Evolutionary conservation across 1,140 invertebrate species (phyloP).

Genomic region (Venturia canescens): DNA sequence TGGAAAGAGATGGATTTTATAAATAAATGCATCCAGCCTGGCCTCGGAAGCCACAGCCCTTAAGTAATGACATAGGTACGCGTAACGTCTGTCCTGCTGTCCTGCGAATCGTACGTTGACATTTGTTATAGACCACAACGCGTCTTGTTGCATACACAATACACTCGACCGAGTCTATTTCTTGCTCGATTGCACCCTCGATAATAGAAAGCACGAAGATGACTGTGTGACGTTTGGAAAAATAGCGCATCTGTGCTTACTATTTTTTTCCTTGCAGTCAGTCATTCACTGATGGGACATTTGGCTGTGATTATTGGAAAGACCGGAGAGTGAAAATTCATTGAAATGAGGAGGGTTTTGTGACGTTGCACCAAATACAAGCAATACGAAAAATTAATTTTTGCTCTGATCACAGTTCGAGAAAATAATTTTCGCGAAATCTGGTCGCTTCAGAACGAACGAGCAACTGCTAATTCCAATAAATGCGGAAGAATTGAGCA

Average conservation of each 20-base stretch:
- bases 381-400: too few species aligned
- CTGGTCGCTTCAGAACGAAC: too few species aligned
- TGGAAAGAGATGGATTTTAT: constrained; percentile 2
- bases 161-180: background rate
- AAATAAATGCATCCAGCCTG: constrained; percentile 51
- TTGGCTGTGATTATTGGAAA: too few species aligned
- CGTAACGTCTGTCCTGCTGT: constrained; percentile 21
- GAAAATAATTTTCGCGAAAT: too few species aligned
- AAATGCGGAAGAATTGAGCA: too few species aligned
- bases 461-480: too few species aligned
- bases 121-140: background rate
- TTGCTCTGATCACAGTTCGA: too few species aligned
- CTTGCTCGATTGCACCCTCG: background rate
- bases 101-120: constrained; percentile 35
- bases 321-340: too few species aligned
- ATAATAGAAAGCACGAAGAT: background rate
- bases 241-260: background rate
- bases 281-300: too few species aligned
- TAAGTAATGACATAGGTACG: constrained; percentile 54
- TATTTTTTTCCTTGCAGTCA: background rate
- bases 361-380: too few species aligned
- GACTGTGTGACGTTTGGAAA: background rate
- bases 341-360: too few species aligned
- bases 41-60: constrained; percentile 52
- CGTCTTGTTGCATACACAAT: background rate